Evolutionary conservation across 2,797 vertebrate genomes (phyloP).

Genomic region (Tragopan temminckii): DNA sequence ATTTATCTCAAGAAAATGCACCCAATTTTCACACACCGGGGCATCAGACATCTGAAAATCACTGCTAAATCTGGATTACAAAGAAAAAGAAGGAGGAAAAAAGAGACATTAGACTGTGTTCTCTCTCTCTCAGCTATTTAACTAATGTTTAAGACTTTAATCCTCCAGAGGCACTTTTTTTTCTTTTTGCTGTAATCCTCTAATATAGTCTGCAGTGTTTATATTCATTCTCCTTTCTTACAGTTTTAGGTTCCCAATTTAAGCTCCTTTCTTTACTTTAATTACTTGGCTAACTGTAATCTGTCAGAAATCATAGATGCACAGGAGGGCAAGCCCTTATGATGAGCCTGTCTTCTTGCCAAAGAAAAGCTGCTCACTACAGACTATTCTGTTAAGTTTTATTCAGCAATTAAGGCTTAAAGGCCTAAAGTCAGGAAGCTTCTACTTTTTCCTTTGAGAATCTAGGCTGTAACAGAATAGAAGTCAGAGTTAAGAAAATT

Average conservation of each 20-base stretch:
- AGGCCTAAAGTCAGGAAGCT: background rate
- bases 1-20: slow-evolving; percentile 37
- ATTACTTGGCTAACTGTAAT: slow-evolving; percentile 51
- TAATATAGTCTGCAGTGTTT: slow-evolving; percentile 22
- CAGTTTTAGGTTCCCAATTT: slow-evolving; percentile 41
- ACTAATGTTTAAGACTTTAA: slow-evolving; percentile 59
- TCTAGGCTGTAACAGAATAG: background rate
- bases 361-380: background rate
- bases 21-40: background rate
- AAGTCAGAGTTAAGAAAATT: background rate
- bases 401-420: slow-evolving; percentile 13
- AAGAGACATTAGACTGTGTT: background rate
- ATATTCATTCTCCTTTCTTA: slow-evolving; percentile 30
- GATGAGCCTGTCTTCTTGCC: background rate
- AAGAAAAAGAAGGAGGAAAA: background rate
- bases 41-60: background rate
- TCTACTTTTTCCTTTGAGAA: background rate
- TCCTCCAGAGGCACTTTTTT: slow-evolving; percentile 3
- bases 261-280: slow-evolving; percentile 41
- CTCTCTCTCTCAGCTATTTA: slow-evolving; percentile 1
- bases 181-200: slow-evolving; percentile 20
- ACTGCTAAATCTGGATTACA: slow-evolving; percentile 46
- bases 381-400: background rate
- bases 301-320: background rate
- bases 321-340: background rate